Conservation (phyloP, 2,888 invertebrate species). For the Poecilus cupreus region DNA sequence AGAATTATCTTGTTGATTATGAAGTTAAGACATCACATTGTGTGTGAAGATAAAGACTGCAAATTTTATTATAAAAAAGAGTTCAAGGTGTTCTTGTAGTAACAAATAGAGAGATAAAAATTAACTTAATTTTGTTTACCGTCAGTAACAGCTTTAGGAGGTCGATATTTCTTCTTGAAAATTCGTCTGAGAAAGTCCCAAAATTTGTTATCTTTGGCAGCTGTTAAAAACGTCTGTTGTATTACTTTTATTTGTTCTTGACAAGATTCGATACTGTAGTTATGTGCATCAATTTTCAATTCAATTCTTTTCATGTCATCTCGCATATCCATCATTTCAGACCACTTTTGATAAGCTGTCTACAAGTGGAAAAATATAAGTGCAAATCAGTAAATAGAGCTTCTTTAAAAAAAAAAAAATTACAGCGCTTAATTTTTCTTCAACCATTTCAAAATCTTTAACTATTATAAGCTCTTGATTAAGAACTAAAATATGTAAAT, state of each 20-base stretch:
- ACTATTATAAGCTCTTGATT: constrained; percentile 85
- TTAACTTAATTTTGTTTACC: constrained; percentile 70
- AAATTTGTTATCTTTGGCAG: constrained; percentile 83
- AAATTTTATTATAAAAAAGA: too few species aligned
- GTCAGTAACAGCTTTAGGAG: constrained; percentile 77
- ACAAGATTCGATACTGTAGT: constrained; percentile 71
- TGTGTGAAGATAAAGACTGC: too few species aligned
- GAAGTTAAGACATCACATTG: too few species aligned
- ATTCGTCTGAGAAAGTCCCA: constrained; percentile 86
- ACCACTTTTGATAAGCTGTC: constrained; percentile 62
- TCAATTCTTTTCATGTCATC: constrained; percentile 74
- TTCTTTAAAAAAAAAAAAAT: neutral
- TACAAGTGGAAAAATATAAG: neutral
- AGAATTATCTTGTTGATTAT: too few species aligned
- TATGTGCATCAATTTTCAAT: constrained; percentile 74
- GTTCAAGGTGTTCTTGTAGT: too few species aligned
- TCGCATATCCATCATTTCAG: constrained; percentile 74
- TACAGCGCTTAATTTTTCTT: constrained; percentile 74
- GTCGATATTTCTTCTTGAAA: constrained; percentile 88
- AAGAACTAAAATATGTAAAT: constrained; percentile 79
- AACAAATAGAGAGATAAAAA: too few species aligned
- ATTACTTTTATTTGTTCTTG: constrained; percentile 73
- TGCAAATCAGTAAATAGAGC: neutral
- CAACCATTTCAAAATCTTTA: constrained; percentile 83
- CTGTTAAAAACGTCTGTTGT: constrained; percentile 76